These are phyloP conservation scores for Eurypyga helias DNA, from an alignment of 2,113 vertebrate species.

Conservation along the genomic window DNA sequence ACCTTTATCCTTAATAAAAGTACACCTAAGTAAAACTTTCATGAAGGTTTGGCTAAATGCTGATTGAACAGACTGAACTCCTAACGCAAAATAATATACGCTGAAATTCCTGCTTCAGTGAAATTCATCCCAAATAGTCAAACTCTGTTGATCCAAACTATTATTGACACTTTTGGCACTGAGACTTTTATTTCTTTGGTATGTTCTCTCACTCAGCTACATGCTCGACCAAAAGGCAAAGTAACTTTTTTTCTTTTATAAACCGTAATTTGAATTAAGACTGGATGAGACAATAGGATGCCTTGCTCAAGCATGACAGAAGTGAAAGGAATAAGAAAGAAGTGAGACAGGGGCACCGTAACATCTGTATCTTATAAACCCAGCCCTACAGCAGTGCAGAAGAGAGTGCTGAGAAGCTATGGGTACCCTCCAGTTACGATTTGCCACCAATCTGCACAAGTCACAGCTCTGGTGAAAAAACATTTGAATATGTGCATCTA, in stretches of 20 bases:
- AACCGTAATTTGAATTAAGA: background rate
- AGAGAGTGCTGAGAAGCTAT: background rate
- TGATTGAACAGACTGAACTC: background rate
- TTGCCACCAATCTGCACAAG: background rate
- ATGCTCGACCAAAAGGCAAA: background rate
- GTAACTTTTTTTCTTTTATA: background rate
- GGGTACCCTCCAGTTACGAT: background rate
- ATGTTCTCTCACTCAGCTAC: background rate
- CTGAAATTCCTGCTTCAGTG: background rate
- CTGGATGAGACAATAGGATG: background rate
- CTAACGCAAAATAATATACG: background rate
- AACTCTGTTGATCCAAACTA: background rate
- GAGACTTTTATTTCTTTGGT: background rate
- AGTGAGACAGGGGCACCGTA: background rate
- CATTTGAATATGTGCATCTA: background rate
- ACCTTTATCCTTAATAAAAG: background rate
- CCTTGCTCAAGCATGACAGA: background rate
- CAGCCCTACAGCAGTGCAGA: background rate
- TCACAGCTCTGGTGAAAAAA: background rate
- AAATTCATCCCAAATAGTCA: background rate
- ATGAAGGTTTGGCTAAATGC: background rate
- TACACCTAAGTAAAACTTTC: background rate
- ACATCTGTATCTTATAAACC: background rate
- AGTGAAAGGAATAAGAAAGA: background rate
- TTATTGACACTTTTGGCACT: background rate